Percentiles rank a stretch among this genome's conserved stretches.
Evolutionary conservation across 1,140 invertebrate species (phyloP).

Genomic region (Meteorus sp.): DNA sequence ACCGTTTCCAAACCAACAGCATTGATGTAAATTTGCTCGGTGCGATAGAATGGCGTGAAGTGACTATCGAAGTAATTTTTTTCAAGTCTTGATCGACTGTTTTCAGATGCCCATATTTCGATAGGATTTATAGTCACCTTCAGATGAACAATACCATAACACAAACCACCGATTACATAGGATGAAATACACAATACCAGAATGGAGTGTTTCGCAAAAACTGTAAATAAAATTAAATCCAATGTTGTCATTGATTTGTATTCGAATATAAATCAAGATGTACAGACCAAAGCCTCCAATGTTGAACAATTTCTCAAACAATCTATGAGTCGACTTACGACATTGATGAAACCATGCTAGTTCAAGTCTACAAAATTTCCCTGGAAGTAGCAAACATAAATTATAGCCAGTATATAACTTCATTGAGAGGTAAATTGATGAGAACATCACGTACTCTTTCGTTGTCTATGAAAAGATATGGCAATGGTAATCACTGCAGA

Average conservation of each 20-base stretch:
- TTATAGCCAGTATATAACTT: too few species aligned
- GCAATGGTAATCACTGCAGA: slow-evolving; percentile 18
- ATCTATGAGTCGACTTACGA: slow-evolving; percentile 44
- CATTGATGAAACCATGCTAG: slow-evolving; percentile 31
- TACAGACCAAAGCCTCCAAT: slow-evolving; percentile 57
- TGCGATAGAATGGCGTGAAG: slow-evolving; percentile 90
- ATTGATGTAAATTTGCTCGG: slow-evolving; percentile 82
- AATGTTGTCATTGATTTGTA: background rate
- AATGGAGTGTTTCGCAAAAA: slow-evolving; percentile 67
- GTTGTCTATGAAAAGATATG: too few species aligned
- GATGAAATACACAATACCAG: slow-evolving; percentile 65
- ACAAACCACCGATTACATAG: slow-evolving; percentile 62
- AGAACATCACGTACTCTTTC: too few species aligned
- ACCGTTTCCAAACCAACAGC: slow-evolving; percentile 50
- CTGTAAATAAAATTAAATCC: slow-evolving; percentile 35
- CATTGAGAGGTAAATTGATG: background rate
- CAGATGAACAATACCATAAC: slow-evolving; percentile 68
- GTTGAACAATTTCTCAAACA: slow-evolving; percentile 60
- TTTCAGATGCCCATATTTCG: slow-evolving; percentile 84
- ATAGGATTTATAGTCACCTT: slow-evolving; percentile 82
- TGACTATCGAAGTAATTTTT: slow-evolving; percentile 82
- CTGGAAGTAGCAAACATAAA: slow-evolving; percentile 23
- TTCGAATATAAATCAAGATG: background rate
- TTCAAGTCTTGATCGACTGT: slow-evolving; percentile 74
- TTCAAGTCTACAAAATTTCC: slow-evolving; percentile 9